These are phyloP conservation scores for Oedothorax gibbosus DNA, from an alignment of 1,140 invertebrate species.

Conservation along the genomic window DNA sequence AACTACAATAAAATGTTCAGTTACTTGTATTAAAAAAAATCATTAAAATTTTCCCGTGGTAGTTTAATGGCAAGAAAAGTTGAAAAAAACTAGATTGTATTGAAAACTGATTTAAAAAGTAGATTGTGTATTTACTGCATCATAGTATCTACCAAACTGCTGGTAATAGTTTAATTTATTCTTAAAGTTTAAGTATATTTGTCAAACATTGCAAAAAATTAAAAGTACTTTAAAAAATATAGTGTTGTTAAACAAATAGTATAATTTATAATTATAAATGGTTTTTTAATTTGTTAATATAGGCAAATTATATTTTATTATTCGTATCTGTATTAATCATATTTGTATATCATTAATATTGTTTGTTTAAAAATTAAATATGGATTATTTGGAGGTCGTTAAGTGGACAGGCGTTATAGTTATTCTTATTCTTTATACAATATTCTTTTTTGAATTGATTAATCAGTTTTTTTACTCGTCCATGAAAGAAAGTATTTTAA, in stretches of 20 bases:
- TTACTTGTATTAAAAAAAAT: neutral
- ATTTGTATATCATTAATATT: neutral
- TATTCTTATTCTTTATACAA: conserved; percentile 48
- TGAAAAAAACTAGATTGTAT: neutral
- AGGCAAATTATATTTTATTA: neutral
- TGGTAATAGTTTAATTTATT: too few species aligned
- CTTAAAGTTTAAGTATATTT: neutral
- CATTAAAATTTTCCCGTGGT: neutral
- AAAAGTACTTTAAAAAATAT: neutral
- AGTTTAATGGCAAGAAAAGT: neutral
- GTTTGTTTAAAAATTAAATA: conserved; percentile 4
- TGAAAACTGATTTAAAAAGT: neutral
- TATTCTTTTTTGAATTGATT: conserved; percentile 56
- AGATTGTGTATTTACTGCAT: neutral
- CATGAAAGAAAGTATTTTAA: conserved; percentile 25
- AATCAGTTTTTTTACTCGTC: conserved; percentile 41
- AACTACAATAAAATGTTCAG: neutral
- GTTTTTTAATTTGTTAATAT: neutral
- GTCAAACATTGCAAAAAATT: neutral
- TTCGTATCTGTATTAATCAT: neutral
- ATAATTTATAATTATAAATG: neutral
- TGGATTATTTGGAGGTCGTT: conserved; percentile 42
- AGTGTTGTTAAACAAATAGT: neutral
- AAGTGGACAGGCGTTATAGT: conserved; percentile 27
- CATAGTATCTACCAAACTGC: neutral